Conservation (phyloP, 2,888 invertebrate genomes). For the Eristalinus sepulchralis region DNA sequence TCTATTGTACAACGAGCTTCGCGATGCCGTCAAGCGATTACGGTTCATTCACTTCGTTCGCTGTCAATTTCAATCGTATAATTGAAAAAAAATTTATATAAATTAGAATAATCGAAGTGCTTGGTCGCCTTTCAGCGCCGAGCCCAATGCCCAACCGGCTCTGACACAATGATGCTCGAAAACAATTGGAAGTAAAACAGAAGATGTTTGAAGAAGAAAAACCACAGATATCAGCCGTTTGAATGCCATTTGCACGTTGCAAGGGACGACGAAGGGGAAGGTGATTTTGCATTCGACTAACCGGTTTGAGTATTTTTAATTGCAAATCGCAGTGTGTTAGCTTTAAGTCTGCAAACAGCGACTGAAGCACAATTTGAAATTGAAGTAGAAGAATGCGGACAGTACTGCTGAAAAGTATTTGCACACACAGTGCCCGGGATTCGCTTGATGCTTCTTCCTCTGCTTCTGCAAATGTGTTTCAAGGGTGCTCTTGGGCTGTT, state of each 20-base stretch:
- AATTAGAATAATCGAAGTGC: slow-evolving; percentile 59
- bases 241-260: slow-evolving; percentile 28
- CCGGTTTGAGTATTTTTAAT: slow-evolving; percentile 65
- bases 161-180: not conserved
- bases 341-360: slow-evolving; percentile 10
- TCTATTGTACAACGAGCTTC: not conserved
- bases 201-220: not conserved
- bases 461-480: not conserved
- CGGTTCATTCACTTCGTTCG: slow-evolving; percentile 63
- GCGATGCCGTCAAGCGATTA: not conserved
- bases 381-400: not conserved
- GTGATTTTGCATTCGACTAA: slow-evolving; percentile 38
- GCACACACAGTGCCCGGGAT: not conserved
- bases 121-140: slow-evolving; percentile 31
- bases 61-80: slow-evolving; percentile 51
- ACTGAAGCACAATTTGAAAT: slow-evolving; percentile 14
- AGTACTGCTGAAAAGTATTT: slow-evolving; percentile 18
- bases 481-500: not conserved
- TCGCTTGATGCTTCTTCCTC: too few relatives aligned
- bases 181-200: not conserved
- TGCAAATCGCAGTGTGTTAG: slow-evolving; percentile 37
- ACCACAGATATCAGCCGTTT: slow-evolving; percentile 3
- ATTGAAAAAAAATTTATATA: slow-evolving; percentile 41
- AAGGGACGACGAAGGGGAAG: not conserved
- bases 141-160: not conserved